These are phyloP conservation scores for Asobara japonica DNA, from an alignment of 1,140 invertebrate genomes.

Conservation along the genomic window DNA sequence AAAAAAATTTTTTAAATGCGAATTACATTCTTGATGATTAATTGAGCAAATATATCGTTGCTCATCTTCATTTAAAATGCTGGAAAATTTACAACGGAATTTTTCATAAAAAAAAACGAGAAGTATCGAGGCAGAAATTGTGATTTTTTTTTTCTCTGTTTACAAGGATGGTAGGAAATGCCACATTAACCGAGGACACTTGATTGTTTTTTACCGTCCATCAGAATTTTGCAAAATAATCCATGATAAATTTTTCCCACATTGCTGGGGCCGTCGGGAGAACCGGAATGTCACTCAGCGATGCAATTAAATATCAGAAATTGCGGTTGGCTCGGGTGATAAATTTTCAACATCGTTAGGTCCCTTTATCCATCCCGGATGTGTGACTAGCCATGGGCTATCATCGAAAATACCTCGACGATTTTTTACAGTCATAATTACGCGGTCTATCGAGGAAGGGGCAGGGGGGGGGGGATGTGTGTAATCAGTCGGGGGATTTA, in stretches of 20 bases:
- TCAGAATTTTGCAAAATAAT: background rate
- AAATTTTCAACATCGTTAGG: constrained; percentile 30
- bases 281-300: constrained; percentile 17
- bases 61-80: background rate
- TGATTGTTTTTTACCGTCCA: background rate
- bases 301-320: constrained; percentile 38
- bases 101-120: background rate
- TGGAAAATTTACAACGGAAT: background rate
- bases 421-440: too few species aligned
- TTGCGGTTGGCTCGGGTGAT: constrained; percentile 33
- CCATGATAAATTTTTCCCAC: background rate
- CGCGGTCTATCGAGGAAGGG: too few species aligned
- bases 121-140: background rate
- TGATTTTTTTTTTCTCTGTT: background rate
- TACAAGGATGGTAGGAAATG: background rate
- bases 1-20: too few species aligned
- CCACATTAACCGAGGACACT: background rate
- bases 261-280: background rate
- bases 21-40: too few species aligned
- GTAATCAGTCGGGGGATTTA: too few species aligned
- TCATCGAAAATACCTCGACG: background rate
- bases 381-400: constrained; percentile 11
- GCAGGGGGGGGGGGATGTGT: too few species aligned
- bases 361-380: constrained; percentile 26
- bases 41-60: background rate